Evolutionary conservation across 1,140 invertebrate species (phyloP).

Genomic region (Centruroides vittatus): DNA sequence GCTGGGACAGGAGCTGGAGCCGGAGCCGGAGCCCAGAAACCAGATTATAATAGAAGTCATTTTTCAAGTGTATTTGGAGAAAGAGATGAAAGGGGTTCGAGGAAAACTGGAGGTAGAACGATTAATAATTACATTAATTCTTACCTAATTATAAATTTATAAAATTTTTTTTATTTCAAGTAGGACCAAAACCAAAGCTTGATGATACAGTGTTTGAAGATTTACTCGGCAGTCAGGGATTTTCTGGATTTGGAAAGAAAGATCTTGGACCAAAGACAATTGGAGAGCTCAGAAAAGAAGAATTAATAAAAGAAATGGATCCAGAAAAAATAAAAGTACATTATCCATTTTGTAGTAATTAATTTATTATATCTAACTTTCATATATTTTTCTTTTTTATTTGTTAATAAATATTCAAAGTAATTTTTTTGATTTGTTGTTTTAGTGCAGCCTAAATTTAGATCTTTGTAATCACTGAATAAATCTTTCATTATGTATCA

Average conservation of each 20-base stretch:
- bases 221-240: slow-evolving; percentile 72
- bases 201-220: slow-evolving; percentile 72
- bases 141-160: neutral
- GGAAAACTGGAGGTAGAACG: slow-evolving; percentile 25
- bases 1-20: neutral
- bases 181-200: slow-evolving; percentile 18
- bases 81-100: slow-evolving; percentile 20
- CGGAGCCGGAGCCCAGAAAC: slow-evolving; percentile 16
- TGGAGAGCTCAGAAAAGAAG: slow-evolving; percentile 80
- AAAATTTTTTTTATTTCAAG: neutral
- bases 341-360: slow-evolving; percentile 29
- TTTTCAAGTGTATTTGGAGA: slow-evolving; percentile 42
- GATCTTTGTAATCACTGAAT: too few relatives aligned
- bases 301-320: slow-evolving; percentile 73
- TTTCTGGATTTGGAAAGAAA: slow-evolving; percentile 53
- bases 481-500: too few relatives aligned
- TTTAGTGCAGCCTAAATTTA: too few relatives aligned
- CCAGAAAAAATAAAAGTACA: slow-evolving; percentile 72
- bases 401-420: too few relatives aligned
- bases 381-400: neutral
- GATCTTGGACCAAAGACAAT: slow-evolving; percentile 70
- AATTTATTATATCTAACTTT: neutral
- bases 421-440: too few relatives aligned
- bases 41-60: slow-evolving; percentile 47
- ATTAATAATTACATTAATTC: neutral